Percentiles rank a stretch among this genome's conserved stretches.
These are phyloP conservation scores for Formica aserva DNA, from an alignment of 2,888 invertebrate species.

Conservation along the genomic window DNA sequence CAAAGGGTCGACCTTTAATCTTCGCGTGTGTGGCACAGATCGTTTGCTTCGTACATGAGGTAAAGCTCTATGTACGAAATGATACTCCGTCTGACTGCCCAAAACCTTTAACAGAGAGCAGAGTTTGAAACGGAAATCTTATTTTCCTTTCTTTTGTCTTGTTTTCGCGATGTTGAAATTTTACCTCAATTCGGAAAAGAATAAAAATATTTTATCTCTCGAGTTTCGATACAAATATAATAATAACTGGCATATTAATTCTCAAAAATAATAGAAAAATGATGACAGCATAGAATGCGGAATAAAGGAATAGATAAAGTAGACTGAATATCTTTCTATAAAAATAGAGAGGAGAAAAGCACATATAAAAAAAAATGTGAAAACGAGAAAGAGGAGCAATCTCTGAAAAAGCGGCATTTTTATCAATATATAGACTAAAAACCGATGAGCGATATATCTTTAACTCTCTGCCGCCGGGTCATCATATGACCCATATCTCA, in stretches of 20 bases:
- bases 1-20: constrained; percentile 96
- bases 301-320: background rate
- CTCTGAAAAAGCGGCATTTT: background rate
- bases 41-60: constrained; percentile 95
- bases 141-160: background rate
- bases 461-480: background rate
- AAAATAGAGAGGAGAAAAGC: background rate
- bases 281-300: too few species aligned
- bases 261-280: background rate
- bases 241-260: background rate
- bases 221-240: background rate
- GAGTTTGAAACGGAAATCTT: background rate
- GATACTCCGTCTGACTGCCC: constrained; percentile 96
- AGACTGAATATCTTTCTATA: background rate
- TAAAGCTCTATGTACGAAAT: constrained; percentile 96
- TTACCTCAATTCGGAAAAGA: background rate
- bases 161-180: background rate
- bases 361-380: too few species aligned
- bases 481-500: background rate
- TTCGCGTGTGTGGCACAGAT: constrained; percentile 95
- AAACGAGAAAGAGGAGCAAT: background rate
- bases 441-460: background rate
- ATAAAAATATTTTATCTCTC: background rate
- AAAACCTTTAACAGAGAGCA: constrained; percentile 89
- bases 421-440: background rate